phyloP scores from a whole-genome alignment of 2,888 invertebrate genomes.

The Lithophane leautieri region DNA sequence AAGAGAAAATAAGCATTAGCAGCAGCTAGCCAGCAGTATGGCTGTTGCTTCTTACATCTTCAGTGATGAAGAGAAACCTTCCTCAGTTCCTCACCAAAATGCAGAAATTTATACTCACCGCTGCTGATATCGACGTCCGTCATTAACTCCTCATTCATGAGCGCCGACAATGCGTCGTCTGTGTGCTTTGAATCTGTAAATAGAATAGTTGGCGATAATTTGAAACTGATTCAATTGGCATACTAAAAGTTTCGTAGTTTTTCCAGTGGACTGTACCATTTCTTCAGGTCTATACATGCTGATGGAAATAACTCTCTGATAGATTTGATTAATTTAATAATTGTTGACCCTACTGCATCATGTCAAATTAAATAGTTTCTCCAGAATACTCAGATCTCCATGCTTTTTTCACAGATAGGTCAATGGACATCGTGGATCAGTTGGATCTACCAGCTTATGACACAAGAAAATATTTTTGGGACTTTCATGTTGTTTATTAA shows the following conservation, averaged over 20 bases:
- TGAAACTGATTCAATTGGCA: too few relatives aligned
- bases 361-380: too few relatives aligned
- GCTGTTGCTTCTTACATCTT: background rate
- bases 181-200: slow-evolving; percentile 77
- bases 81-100: background rate
- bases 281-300: too few relatives aligned
- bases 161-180: slow-evolving; percentile 85
- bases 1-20: background rate
- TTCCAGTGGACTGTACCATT: too few relatives aligned
- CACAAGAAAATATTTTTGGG: background rate
- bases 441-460: too few relatives aligned
- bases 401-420: background rate
- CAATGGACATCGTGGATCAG: background rate
- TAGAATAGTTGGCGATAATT: too few relatives aligned
- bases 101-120: slow-evolving; percentile 71
- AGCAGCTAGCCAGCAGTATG: background rate
- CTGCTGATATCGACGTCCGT: slow-evolving; percentile 84
- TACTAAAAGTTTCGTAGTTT: too few relatives aligned
- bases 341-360: too few relatives aligned
- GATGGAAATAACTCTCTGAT: too few relatives aligned
- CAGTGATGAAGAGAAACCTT: background rate
- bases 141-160: slow-evolving; percentile 87
- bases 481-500: too few relatives aligned
- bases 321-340: too few relatives aligned
- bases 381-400: too few relatives aligned